Base-by-base conservation (phyloP, 2,888 invertebrate genomes). In the Gastracanthus pulcherrimus region DNA sequence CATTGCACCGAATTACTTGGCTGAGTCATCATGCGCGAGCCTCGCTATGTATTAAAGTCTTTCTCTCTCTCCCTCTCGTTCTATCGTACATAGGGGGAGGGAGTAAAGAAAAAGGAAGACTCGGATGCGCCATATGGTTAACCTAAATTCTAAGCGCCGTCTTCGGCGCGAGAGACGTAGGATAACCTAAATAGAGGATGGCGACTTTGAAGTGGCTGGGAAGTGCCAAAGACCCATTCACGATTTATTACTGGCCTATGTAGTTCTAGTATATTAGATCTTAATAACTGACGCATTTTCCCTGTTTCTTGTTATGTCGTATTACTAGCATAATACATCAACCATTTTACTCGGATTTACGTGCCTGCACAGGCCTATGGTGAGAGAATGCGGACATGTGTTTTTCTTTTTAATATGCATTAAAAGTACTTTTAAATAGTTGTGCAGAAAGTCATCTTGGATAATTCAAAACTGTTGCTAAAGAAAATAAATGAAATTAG, bases 41-140 rank as follows among this genome's bases (percentile, higher is more conserved):
- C 29, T 23, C 26, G 66, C 19, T 78, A 62, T 26, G 70, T 36
- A 41, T 64, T 69, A 69, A 55, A 71, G 76, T 36, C 45, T 58
- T 45, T 74, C 51, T 80, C 76, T 70, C 81, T 74, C 67, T 83
- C 26, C 55, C 29, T 34, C 41, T 31, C n/a, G 67, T 19, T n/a
- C 78, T 81, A 77, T 83, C 34, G 26, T n/a, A 6, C 16, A 45
- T n/a, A 23, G n/a, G n/a, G n/a, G 51, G 31, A 19, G 36, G 16
- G 58, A 75, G 16, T 16, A n/a, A 67, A 51, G 34, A 71, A 76
- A 66, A 72, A 72, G 80, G 66, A 77, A 80, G 58, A 60, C 69
- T 55, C 60, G 79, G 76, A 84, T 83, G 83, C 85, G 84, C 87
- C 88, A 87, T 88, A 86, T 86, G 88, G 87, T 86, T 87, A 88